Conservation (phyloP, 2,113 vertebrate species). For the human (Homo sapiens) region DNA sequence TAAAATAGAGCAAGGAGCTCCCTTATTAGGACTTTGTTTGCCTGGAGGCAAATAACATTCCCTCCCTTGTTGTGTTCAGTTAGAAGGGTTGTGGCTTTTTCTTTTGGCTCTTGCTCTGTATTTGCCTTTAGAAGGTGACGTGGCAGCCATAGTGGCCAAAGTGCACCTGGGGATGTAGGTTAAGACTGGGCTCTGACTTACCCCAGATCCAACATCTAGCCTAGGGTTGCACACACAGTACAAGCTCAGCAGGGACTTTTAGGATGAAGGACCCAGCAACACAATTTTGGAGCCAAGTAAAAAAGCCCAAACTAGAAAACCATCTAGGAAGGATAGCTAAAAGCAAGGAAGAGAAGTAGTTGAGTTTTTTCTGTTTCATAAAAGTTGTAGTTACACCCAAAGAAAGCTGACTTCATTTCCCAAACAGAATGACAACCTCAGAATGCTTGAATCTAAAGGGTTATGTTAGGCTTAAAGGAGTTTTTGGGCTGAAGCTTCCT, state of each 20-base stretch:
- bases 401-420: not conserved
- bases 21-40: not conserved
- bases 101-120: not conserved
- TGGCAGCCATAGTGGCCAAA: not conserved
- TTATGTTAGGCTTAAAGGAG: not conserved
- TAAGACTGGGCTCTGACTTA: not conserved
- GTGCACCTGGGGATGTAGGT: not conserved
- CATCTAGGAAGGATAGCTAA: not conserved
- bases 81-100: not conserved
- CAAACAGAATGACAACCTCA: not conserved
- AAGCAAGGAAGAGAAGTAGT: not conserved
- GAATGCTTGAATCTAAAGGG: not conserved
- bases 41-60: not conserved
- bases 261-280: not conserved
- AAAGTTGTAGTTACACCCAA: not conserved
- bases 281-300: not conserved
- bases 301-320: not conserved
- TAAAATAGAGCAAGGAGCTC: constrained; percentile 11
- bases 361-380: not conserved
- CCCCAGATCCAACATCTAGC: not conserved
- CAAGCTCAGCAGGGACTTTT: not conserved
- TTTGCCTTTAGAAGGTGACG: not conserved
- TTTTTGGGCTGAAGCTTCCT: not conserved
- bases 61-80: not conserved
- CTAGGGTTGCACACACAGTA: not conserved